Conservation (phyloP, 1,140 invertebrate species). For the Lethrus apterus region DNA sequence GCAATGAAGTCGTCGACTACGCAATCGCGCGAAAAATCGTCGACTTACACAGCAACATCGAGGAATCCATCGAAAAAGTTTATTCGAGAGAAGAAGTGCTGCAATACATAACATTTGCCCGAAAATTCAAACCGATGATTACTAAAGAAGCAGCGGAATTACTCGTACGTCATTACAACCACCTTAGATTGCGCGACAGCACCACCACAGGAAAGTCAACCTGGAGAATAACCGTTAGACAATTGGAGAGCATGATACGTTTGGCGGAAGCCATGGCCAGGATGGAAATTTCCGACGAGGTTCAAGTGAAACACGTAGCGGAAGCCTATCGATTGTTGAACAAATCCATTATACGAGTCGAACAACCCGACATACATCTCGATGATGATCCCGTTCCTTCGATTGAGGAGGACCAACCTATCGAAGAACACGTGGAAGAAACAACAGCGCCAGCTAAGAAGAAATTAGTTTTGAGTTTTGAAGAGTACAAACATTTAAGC, state of each 20-base stretch:
- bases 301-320: slow-evolving; percentile 80
- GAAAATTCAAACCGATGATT: slow-evolving; percentile 92
- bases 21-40: slow-evolving; percentile 95
- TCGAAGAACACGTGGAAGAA: slow-evolving; percentile 21
- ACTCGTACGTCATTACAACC: slow-evolving; percentile 85
- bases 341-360: slow-evolving; percentile 96
- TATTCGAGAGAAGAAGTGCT: slow-evolving; percentile 84
- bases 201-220: slow-evolving; percentile 64
- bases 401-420: slow-evolving; percentile 35
- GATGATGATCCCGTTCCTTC: slow-evolving; percentile 51
- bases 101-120: slow-evolving; percentile 92
- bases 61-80: slow-evolving; percentile 64
- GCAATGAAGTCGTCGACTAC: slow-evolving; percentile 91
- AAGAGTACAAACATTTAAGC: slow-evolving; percentile 89
- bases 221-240: slow-evolving; percentile 98
- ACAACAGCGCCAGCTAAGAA: slow-evolving; percentile 52
- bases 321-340: slow-evolving; percentile 94
- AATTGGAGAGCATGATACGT: slow-evolving; percentile 95
- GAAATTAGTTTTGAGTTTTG: slow-evolving; percentile 85
- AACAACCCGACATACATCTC: slow-evolving; percentile 94
- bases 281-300: slow-evolving; percentile 88
- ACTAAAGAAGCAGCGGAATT: slow-evolving; percentile 74
- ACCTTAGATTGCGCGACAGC: slow-evolving; percentile 75
- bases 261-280: slow-evolving; percentile 94
- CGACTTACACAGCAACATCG: slow-evolving; percentile 81